phyloP scores from a whole-genome alignment of 2,888 invertebrate genomes.

The Podotricha telesiphe region DNA sequence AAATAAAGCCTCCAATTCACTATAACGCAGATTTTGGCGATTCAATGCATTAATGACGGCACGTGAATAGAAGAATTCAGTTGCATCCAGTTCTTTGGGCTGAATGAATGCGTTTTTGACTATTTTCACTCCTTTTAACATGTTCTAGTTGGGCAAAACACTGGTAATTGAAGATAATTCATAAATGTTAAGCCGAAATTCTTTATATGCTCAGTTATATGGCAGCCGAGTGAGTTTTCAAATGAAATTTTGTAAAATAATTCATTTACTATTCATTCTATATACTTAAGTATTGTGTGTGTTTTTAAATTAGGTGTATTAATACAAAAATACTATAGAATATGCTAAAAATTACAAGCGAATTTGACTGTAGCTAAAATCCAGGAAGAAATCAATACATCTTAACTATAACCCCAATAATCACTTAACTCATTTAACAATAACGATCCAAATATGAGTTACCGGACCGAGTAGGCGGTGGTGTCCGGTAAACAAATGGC shows the following conservation, averaged over 20 bases:
- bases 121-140: constrained; percentile 50
- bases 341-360: not conserved
- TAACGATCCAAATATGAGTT: constrained; percentile 23
- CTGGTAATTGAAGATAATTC: constrained; percentile 40
- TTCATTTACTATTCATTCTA: constrained; percentile 9
- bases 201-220: constrained; percentile 23
- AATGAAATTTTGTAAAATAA: constrained; percentile 16
- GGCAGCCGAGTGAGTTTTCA: constrained; percentile 15
- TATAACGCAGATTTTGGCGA: constrained; percentile 69
- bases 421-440: constrained; percentile 21
- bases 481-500: constrained; percentile 47
- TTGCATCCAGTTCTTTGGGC: constrained; percentile 59
- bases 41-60: constrained; percentile 74
- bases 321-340: not conserved
- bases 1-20: constrained; percentile 52
- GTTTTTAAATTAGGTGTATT: not conserved
- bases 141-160: constrained; percentile 40
- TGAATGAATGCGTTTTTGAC: constrained; percentile 53
- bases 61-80: constrained; percentile 64
- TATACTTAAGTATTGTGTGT: not conserved
- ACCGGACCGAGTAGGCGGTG: constrained; percentile 34
- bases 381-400: constrained; percentile 8
- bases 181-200: constrained; percentile 32
- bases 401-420: constrained; percentile 7
- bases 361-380: not conserved